These are phyloP conservation scores for Incurvaria masculella DNA, from an alignment of 2,888 invertebrate species.

Conservation along the genomic window DNA sequence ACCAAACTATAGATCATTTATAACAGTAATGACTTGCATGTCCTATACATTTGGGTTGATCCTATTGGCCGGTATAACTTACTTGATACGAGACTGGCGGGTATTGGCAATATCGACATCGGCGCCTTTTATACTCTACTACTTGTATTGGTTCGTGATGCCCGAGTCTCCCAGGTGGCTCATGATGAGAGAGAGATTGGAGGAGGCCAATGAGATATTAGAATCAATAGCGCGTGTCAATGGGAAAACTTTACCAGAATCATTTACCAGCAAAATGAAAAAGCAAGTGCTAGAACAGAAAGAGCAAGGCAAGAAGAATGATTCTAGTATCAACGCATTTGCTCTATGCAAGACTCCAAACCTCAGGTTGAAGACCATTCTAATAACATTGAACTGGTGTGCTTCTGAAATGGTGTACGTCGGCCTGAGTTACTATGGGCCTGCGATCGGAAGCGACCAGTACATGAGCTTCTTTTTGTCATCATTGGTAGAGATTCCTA, in stretches of 20 bases:
- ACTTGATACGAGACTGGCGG: conserved; percentile 82
- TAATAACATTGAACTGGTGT: conserved; percentile 89
- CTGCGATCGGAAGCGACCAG: conserved; percentile 82
- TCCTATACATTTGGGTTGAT: conserved; percentile 87
- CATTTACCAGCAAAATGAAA: conserved; percentile 69
- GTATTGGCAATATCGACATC: conserved; percentile 77
- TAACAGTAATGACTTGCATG: conserved; percentile 88
- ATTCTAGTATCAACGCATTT: conserved; percentile 53
- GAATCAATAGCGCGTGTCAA: conserved; percentile 77
- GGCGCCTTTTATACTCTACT: conserved; percentile 79
- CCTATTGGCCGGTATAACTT: conserved; percentile 80
- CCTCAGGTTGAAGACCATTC: conserved; percentile 81
- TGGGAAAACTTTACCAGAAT: conserved; percentile 69
- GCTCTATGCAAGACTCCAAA: conserved; percentile 79
- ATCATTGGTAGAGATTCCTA: conserved; percentile 84
- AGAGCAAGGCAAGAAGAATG: conserved; percentile 45
- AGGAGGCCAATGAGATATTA: conserved; percentile 77
- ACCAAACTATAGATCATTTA: conserved; percentile 86
- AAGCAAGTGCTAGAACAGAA: conserved; percentile 66
- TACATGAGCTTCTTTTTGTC: conserved; percentile 88
- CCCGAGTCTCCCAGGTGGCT: conserved; percentile 93
- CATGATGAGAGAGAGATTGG: conserved; percentile 75
- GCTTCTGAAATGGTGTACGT: conserved; percentile 92
- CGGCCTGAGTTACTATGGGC: conserved; percentile 88
- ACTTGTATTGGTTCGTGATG: conserved; percentile 80